Conservation (phyloP, 2,888 invertebrate genomes). For the Sisyra terminalis region DNA sequence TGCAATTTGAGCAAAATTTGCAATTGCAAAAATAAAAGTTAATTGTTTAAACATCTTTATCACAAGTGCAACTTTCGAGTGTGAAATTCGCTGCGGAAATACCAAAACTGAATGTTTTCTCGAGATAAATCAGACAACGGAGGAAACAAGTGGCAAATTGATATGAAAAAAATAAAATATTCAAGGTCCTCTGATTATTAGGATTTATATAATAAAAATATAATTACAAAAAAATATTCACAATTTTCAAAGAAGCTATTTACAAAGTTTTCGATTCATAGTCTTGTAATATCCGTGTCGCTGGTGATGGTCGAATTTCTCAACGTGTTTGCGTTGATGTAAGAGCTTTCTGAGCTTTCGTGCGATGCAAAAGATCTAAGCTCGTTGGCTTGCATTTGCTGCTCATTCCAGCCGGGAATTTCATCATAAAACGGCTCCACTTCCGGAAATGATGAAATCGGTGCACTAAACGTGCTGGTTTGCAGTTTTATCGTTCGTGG, state of each 20-base stretch:
- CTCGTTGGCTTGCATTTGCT: too few species aligned
- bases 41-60: too few species aligned
- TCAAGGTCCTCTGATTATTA: too few species aligned
- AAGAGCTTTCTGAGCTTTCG: not conserved
- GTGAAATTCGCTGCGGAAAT: not conserved
- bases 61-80: not conserved
- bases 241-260: conserved; percentile 7
- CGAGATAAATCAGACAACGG: too few species aligned
- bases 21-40: not conserved
- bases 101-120: too few species aligned
- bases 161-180: too few species aligned
- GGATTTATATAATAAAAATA: not conserved
- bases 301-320: not conserved
- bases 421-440: conserved; percentile 50
- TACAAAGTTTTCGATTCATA: conserved; percentile 1
- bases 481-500: conserved; percentile 19
- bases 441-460: conserved; percentile 22
- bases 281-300: not conserved
- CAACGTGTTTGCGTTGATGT: not conserved
- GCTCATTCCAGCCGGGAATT: conserved; percentile 30
- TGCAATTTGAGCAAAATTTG: too few species aligned
- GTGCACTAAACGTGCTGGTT: conserved; percentile 20
- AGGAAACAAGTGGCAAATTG: too few species aligned
- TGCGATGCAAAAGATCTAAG: not conserved
- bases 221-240: not conserved